Percentiles rank a stretch among this genome's conserved stretches.
Conservation (phyloP, 2,113 vertebrate genomes). For the Cathartes aura region DNA sequence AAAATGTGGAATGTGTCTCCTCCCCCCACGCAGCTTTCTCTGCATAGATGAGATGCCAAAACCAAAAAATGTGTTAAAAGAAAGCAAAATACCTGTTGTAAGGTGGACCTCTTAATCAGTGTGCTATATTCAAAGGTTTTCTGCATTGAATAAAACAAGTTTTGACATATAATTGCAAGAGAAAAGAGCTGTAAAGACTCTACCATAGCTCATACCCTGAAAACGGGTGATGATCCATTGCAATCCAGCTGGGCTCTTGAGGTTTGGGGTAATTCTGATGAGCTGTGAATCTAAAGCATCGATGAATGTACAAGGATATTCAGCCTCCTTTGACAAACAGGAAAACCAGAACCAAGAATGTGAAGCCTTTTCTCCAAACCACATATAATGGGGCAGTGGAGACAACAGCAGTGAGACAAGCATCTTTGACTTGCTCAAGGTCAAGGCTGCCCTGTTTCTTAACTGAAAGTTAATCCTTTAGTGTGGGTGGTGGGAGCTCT, state of each 20-base stretch:
- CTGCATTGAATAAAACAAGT: background rate
- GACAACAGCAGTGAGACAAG: background rate
- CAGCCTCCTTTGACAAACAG: background rate
- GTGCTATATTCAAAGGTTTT: background rate
- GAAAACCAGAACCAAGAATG: background rate
- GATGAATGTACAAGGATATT: background rate
- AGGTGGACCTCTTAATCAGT: background rate
- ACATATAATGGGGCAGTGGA: background rate
- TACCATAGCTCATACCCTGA: background rate
- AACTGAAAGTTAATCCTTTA: background rate
- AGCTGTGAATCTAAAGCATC: background rate
- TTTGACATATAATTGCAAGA: background rate
- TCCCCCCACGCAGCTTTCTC: background rate
- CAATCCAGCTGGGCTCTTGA: background rate
- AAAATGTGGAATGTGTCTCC: background rate
- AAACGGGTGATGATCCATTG: background rate
- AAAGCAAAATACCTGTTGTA: background rate
- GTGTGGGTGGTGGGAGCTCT: background rate
- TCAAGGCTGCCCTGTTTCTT: background rate
- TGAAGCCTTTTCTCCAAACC: background rate
- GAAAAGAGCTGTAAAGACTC: background rate
- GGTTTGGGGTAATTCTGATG: background rate
- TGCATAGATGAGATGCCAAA: background rate
- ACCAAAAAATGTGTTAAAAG: background rate
- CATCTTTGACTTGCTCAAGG: background rate